Conservation (phyloP, 2,888 invertebrate genomes). For the Thecocarcelia acutangulata region DNA sequence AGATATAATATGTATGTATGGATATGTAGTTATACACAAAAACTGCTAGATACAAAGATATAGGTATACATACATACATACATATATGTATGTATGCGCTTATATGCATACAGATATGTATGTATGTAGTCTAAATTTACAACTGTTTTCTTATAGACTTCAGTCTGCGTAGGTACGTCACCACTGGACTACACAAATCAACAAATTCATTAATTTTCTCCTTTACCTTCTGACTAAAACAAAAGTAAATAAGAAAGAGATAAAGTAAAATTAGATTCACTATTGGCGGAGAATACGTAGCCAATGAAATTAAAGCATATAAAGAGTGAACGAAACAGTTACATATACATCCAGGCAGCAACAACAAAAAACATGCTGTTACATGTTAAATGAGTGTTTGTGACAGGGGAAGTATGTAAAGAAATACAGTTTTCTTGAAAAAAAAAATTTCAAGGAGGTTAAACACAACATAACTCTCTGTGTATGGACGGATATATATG, state of each 20-base stretch:
- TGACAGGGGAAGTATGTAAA: not conserved
- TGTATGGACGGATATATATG: too few relatives aligned
- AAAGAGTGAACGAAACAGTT: constrained; percentile 45
- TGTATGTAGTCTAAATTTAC: constrained; percentile 18
- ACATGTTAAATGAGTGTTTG: not conserved
- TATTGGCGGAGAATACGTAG: constrained; percentile 41
- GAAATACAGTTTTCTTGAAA: not conserved
- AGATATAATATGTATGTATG: too few relatives aligned
- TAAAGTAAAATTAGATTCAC: not conserved
- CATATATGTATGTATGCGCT: not conserved
- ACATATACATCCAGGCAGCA: not conserved
- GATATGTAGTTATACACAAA: too few relatives aligned
- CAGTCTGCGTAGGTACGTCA: not conserved
- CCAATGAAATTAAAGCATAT: constrained; percentile 66
- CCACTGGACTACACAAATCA: constrained; percentile 55
- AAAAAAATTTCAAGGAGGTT: too few relatives aligned
- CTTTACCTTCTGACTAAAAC: constrained; percentile 28
- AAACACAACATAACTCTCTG: too few relatives aligned
- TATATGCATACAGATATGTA: not conserved
- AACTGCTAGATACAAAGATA: not conserved
- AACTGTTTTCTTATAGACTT: constrained; percentile 49
- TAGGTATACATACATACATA: constrained; percentile 2
- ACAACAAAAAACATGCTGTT: not conserved
- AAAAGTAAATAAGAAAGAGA: constrained; percentile 60
- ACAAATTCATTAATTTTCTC: constrained; percentile 35